Evolutionary conservation across 2,888 invertebrate genomes (phyloP), one percentile per base, ranked within the genome.

Genomic region (Chloroclystis v-ata): DNA sequence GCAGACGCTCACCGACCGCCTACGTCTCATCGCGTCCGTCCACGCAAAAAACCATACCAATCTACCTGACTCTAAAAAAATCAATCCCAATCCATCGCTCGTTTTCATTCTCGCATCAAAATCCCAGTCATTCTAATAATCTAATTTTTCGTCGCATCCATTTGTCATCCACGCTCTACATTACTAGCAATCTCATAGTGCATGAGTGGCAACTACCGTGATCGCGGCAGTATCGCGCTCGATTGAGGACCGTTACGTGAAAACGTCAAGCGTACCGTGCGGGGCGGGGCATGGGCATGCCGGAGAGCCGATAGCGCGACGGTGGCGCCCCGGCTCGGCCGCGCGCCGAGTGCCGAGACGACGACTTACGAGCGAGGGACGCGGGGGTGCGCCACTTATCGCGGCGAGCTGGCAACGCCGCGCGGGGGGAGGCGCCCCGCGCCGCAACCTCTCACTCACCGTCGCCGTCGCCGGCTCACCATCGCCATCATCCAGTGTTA

Each of bases 391-490:
- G 85, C 86, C 86, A 87, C 86, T 85, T 86, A 86, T 82, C 85
- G 82, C 83, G 57, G 76, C 82, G 84, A 82, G 80, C 82, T 82
- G 88, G 88, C 86, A 88, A 88, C 89, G 76, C 67, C 81, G 89
- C 88, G 80, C 83, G 81, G 85, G 84, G 82, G 82, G 80, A 75
- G 79, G 81, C 85, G 76, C 85, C 84, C 86, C 88, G 82, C 84
- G 65, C 77, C 83, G 80, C 84, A 82, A 89, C 89, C 89, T 89
- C 89, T 83, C 82, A 82, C 90, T 90, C 91, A 89, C 86, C 87
- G 81, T 87, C 82, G 88, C 86, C 87, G 81, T 87, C 82, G 88
- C 89, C 83, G 82, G 82, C 75, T 83, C 80, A 84, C 87, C 75
- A 72, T 75, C 71, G 74, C 72, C 73, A 74, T 78, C 78, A 80